These are phyloP conservation scores for Neolamprologus sp. DNA, from an alignment of 2,113 vertebrate genomes.

Conservation along the genomic window DNA sequence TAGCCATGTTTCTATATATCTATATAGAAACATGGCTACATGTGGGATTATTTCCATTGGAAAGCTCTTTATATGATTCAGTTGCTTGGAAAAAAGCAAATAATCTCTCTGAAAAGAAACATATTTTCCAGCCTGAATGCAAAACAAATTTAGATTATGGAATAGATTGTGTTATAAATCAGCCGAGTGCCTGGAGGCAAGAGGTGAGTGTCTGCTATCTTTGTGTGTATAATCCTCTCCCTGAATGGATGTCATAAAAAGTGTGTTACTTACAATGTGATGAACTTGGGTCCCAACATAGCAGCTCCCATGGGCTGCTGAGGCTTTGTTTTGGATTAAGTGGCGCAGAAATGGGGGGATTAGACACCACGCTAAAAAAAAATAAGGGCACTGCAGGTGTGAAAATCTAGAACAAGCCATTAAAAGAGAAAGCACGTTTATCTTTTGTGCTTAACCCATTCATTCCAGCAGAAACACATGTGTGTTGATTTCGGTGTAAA, in stretches of 20 bases:
- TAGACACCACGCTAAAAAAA: slow-evolving; percentile 12
- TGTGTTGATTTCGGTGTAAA: neutral
- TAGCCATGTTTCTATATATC: neutral
- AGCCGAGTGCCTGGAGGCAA: neutral
- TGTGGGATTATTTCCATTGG: neutral
- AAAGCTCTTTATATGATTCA: neutral
- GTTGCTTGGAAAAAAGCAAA: neutral
- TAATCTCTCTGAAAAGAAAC: neutral
- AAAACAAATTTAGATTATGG: slow-evolving; percentile 15
- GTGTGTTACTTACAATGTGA: slow-evolving; percentile 26
- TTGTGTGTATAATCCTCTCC: slow-evolving; percentile 9
- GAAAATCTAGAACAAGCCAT: slow-evolving; percentile 52
- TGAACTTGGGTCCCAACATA: slow-evolving; percentile 26
- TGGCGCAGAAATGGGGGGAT: slow-evolving; percentile 6
- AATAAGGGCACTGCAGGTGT: slow-evolving; percentile 49
- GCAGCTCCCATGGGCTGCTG: slow-evolving; percentile 29
- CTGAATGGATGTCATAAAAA: slow-evolving; percentile 5
- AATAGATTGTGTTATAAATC: slow-evolving; percentile 21
- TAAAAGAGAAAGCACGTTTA: slow-evolving; percentile 16
- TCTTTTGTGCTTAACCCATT: neutral
- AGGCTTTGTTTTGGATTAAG: slow-evolving; percentile 35
- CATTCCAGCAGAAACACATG: neutral
- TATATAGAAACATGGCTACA: neutral
- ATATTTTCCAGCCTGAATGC: neutral
- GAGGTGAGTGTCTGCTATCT: slow-evolving; percentile 8